Percentiles rank a stretch among this genome's conserved stretches.
phyloP scores from a whole-genome alignment of 2,797 vertebrate species.

The Myotis findleyi region DNA sequence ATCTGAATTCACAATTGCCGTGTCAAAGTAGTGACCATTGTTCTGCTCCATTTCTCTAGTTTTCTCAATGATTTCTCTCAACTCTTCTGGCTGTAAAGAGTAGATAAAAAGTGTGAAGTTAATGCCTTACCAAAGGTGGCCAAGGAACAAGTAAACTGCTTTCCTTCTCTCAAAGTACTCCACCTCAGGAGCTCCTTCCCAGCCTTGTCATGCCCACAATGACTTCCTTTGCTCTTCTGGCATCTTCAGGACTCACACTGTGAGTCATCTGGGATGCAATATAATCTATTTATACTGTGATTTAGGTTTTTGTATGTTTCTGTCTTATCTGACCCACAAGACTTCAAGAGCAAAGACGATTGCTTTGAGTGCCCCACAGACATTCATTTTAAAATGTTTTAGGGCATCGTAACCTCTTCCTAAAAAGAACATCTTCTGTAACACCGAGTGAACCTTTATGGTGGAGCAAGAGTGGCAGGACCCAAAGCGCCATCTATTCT shows the following conservation, averaged over 20 bases:
- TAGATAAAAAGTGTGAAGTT: conserved; percentile 67
- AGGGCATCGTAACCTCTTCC: neutral
- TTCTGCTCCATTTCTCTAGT: conserved; percentile 98
- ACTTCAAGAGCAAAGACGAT: neutral
- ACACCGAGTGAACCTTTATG: conserved; percentile 5
- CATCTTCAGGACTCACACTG: neutral
- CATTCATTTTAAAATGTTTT: conserved; percentile 34
- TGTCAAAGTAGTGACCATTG: conserved; percentile 97
- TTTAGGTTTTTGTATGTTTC: conserved; percentile 38
- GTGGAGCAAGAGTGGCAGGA: neutral
- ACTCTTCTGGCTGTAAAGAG: conserved; percentile 92
- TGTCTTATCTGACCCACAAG: neutral
- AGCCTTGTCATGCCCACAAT: neutral
- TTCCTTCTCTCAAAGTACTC: neutral
- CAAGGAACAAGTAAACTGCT: neutral
- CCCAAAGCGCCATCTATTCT: neutral
- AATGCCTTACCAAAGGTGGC: neutral
- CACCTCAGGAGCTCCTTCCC: neutral
- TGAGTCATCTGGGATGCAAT: neutral
- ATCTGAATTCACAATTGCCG: conserved; percentile 96
- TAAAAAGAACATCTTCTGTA: neutral
- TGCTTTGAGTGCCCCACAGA: conserved; percentile 34
- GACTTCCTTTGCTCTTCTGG: neutral
- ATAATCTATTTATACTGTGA: neutral
- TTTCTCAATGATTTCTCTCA: conserved; percentile 98